Base-by-base conservation (phyloP, 1,140 invertebrate genomes). In the Nomia melanderi region DNA sequence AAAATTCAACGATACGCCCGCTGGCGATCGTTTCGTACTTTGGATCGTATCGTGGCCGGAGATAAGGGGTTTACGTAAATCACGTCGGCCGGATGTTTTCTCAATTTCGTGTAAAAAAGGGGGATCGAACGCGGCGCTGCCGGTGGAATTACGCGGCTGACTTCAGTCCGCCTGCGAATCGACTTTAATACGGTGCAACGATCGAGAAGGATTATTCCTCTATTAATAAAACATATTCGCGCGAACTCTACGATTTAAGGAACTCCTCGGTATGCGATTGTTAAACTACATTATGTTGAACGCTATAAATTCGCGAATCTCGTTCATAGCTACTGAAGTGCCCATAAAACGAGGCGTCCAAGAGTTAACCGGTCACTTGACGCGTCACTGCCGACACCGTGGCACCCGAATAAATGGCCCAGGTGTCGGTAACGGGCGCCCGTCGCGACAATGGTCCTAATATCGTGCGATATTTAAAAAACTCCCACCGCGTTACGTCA, bases 381-480 rank as follows among this genome's bases (percentile, higher is more conserved):
- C 50, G 33, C 11, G 23, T 17, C 12, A n/a, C 53, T 5, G 9
- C 5, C n/a, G 14, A 20, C 17, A 29, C 29, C n/a, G 20, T 1
- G 5, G 31, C 53, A 54, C 31, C 47, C 50, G 39, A 65, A 64
- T 63, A 50, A 63, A 63, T 14, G 9, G 6, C 1, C 57, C 56
- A 72, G 29, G 59, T 50, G 57, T 50, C 41, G 23, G 2, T 27
- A 17, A 39, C 7, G 17, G 9, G 27, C n/a, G 23, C 23, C n/a
- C 25, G 39, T 23, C 0, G 6, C 11, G 12, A 50, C 11, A 17
- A 63, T 47, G 44, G 25, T 53, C 29, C n/a, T 4, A 60, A 27
- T 63, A 53, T 44, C 23, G 70, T n/a, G 39, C 69, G 69, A 72
- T 33, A 59, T 72, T 72, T 72, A 72, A 72, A 72, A 72, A 72